Evolutionary conservation across 2,888 invertebrate species (phyloP).

Genomic region (Ormyrus thymus): DNA sequence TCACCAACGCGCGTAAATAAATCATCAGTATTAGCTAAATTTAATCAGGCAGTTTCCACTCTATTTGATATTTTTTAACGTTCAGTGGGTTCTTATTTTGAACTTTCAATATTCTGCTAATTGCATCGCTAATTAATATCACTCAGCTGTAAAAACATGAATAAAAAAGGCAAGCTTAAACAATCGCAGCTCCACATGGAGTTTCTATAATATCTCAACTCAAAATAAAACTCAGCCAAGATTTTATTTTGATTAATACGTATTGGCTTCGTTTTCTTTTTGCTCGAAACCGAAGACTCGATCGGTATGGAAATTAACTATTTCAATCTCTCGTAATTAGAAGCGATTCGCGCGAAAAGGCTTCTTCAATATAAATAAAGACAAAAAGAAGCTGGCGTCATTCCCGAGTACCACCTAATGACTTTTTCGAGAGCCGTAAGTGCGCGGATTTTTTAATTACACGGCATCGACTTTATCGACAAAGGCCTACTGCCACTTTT

Average conservation of each 20-base stretch:
- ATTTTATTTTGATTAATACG: no score
- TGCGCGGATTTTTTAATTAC: slow-evolving; percentile 37
- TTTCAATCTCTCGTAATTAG: slow-evolving; percentile 33
- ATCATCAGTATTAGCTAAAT: no score
- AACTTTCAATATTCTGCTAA: no score
- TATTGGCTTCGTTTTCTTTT: not conserved
- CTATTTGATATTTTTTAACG: no score
- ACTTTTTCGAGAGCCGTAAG: slow-evolving; percentile 33
- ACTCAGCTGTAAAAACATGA: not conserved
- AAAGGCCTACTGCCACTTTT: not conserved
- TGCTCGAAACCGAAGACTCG: not conserved
- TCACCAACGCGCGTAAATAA: no score
- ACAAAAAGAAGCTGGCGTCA: not conserved
- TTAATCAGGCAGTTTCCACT: no score
- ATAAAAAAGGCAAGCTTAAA: not conserved
- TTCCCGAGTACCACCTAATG: slow-evolving; percentile 13
- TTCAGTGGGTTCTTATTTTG: no score
- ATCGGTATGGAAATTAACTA: slow-evolving; percentile 29
- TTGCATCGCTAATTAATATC: no score
- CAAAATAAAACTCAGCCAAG: no score
- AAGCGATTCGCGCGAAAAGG: slow-evolving; percentile 23
- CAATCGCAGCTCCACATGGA: no score
- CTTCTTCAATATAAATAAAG: slow-evolving; percentile 24
- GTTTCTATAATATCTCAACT: no score
- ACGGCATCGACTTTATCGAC: not conserved